Evolutionary conservation across 1,140 invertebrate genomes (phyloP), one percentile per base, ranked within the genome.

Genomic region (Sycophila sp.): DNA sequence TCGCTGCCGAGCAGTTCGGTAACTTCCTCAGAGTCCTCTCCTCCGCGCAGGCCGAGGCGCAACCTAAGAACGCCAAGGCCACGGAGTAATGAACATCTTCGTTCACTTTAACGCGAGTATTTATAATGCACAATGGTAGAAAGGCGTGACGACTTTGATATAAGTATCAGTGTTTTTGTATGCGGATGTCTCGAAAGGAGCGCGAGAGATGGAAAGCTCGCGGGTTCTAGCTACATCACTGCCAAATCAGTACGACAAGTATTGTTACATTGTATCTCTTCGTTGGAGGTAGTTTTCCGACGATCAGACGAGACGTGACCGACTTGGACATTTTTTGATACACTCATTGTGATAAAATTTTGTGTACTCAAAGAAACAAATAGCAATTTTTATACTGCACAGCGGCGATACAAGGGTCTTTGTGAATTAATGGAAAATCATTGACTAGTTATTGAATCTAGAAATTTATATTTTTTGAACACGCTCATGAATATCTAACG

Each of bases 21-120:
- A 81, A 82, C 15, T 79, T 84, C 45, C 32, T 83, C 0, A 81
- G 79, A 15, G 80, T 75, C 30, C 28, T 82, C 13, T 78, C 68
- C 1, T 74, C 77, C 8, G 77, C 76, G 24, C 74, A 77, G 32
- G 71, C 56, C 0, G 77, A 78, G 1, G 59, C 30, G n/a, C 73
- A 75, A 10, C 42, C 47, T 38, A 76, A 17, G 40, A 68, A 38
- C 15, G 30, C 15, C 30, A 68, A 30, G 17, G 36, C 34, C 53
- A 36, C 15, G 45, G 60, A 60, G 7, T 51, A 22, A 69, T 63
- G 2, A 24, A 15, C 4, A 24, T 38, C 17, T 1, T 40, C 19
- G 19, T 38, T 55, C 10, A 40, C 15, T 19, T 15, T 38, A 53
- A 49, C n/a, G n/a, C n/a, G n/a, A 40, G 34, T 55, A 65, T 65